These are phyloP conservation scores for Luperina nickerlii DNA, from an alignment of 2,888 invertebrate genomes.

Conservation along the genomic window DNA sequence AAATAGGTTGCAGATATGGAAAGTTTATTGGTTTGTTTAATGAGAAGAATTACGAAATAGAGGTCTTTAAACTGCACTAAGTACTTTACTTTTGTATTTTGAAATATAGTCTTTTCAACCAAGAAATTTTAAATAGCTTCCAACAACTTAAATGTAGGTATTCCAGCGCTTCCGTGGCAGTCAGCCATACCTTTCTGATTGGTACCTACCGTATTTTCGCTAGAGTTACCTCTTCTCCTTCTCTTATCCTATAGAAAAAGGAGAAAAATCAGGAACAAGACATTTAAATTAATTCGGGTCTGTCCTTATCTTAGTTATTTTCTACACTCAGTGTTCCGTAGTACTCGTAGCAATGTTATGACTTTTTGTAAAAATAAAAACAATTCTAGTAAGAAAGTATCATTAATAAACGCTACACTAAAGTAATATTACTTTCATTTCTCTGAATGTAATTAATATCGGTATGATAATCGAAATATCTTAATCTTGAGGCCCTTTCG, in stretches of 20 bases:
- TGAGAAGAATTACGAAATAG: too few relatives aligned
- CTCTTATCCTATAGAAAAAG: neutral
- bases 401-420: conserved; percentile 23
- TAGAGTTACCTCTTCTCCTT: neutral
- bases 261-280: neutral
- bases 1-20: conserved; percentile 5
- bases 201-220: neutral
- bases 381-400: conserved; percentile 21
- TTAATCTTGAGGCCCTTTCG: conserved; percentile 48
- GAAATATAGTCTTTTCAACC: neutral
- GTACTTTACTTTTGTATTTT: too few relatives aligned
- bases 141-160: neutral
- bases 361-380: conserved; percentile 5
- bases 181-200: neutral
- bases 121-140: neutral
- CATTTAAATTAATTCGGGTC: neutral
- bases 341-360: too few relatives aligned
- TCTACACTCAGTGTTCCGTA: neutral
- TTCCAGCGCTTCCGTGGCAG: neutral
- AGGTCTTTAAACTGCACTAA: neutral
- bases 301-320: neutral
- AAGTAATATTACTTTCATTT: conserved; percentile 50
- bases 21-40: conserved; percentile 12
- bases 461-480: conserved; percentile 48
- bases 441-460: conserved; percentile 52